Evolutionary conservation across 2,797 vertebrate genomes (phyloP).

Genomic region (Vultur gryphus): DNA sequence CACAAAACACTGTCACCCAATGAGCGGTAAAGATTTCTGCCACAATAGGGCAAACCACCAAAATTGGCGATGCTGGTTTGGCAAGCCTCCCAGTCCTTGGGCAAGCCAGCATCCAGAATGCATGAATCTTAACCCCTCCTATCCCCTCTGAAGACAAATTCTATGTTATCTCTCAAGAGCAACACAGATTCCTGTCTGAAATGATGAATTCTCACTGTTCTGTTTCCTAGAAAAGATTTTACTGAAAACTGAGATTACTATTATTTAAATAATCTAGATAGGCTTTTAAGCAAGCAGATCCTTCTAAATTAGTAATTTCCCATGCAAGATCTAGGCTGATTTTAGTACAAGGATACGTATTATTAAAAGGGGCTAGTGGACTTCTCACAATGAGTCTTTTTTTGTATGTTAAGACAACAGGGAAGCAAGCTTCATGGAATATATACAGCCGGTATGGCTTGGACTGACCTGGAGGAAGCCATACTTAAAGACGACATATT

Average conservation of each 20-base stretch:
- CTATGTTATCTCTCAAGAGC: neutral
- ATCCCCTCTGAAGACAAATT: neutral
- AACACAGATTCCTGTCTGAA: neutral
- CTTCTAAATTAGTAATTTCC: neutral
- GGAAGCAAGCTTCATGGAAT: neutral
- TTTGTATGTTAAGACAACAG: neutral
- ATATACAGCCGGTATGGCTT: neutral
- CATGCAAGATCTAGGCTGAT: neutral
- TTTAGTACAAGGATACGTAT: neutral
- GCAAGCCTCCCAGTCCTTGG: neutral
- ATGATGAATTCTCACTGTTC: neutral
- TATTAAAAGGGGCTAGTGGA: neutral
- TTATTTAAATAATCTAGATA: neutral
- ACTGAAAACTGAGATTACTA: neutral
- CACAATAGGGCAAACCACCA: neutral
- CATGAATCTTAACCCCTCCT: neutral
- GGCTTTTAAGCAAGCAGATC: neutral
- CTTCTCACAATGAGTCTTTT: neutral
- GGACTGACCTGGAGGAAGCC: neutral
- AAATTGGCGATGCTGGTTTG: neutral
- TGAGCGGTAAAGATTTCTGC: neutral
- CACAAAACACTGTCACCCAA: neutral
- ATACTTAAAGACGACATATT: neutral
- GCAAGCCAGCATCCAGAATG: neutral
- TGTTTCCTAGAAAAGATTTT: neutral